Percentiles rank a stretch among this genome's conserved stretches.
These are phyloP conservation scores for Tineola bisselliella DNA, from an alignment of 2,888 invertebrate species.

Conservation along the genomic window DNA sequence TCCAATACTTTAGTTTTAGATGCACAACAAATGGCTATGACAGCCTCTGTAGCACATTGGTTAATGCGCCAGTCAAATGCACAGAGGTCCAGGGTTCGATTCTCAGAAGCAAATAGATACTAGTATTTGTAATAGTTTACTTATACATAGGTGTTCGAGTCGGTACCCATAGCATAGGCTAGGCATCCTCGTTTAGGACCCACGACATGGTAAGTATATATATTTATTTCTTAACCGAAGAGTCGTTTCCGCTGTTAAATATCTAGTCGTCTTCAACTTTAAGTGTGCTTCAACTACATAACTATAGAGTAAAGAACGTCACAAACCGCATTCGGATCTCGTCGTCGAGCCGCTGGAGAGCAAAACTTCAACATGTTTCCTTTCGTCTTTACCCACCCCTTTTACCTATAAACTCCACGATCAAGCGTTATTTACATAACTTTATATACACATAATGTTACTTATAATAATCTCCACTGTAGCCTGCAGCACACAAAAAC, in stretches of 20 bases:
- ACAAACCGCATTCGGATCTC: conserved; percentile 60
- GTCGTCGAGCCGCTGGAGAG: conserved; percentile 65
- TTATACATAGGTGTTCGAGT: too few relatives aligned
- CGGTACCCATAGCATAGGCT: too few relatives aligned
- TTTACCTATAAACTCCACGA: too few relatives aligned
- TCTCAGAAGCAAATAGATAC: too few relatives aligned
- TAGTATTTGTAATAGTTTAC: too few relatives aligned
- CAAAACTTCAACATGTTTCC: conserved; percentile 70
- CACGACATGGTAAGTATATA: too few relatives aligned
- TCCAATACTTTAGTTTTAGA: not conserved
- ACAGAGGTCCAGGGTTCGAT: too few relatives aligned
- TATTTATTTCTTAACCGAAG: too few relatives aligned
- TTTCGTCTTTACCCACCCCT: conserved; percentile 22
- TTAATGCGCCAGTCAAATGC: too few relatives aligned
- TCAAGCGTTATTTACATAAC: not conserved
- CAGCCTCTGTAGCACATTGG: too few relatives aligned
- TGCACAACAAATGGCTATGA: not conserved
- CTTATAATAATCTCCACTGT: not conserved
- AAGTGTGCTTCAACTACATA: not conserved
- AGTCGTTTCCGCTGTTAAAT: not conserved
- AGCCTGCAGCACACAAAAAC: not conserved
- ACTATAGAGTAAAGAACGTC: conserved; percentile 18
- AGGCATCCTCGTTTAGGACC: too few relatives aligned
- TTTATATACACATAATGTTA: not conserved
- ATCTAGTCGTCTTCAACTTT: not conserved